phyloP scores from a whole-genome alignment of 2,113 vertebrate genomes.

The Alces alces region DNA sequence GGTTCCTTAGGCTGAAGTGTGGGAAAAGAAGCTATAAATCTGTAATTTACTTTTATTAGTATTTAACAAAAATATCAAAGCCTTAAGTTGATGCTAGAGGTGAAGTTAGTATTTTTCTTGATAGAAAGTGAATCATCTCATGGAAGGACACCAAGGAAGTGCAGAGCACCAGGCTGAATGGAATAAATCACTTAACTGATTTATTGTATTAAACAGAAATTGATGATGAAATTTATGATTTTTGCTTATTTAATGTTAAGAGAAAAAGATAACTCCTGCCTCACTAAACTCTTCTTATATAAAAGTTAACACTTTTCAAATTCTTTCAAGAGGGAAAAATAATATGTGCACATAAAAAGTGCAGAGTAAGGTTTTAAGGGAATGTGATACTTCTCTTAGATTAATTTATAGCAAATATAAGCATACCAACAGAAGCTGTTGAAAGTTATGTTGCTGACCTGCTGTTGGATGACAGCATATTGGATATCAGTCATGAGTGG shows the following conservation, averaged over 20 bases:
- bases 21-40: neutral
- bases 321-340: neutral
- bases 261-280: neutral
- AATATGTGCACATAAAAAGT: neutral
- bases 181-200: neutral
- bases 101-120: neutral
- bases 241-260: neutral
- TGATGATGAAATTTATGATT: neutral
- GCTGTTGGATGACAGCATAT: neutral
- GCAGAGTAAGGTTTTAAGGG: neutral
- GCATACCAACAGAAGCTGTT: neutral
- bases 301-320: neutral
- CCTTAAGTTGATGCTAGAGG: neutral
- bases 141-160: neutral
- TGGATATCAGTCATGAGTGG: neutral
- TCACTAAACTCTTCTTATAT: neutral
- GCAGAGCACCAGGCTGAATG: neutral
- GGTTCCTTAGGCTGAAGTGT: neutral
- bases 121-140: neutral
- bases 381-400: neutral
- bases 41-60: neutral
- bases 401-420: neutral
- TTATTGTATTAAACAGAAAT: neutral
- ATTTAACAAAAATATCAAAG: neutral
- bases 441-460: neutral